phyloP scores from a whole-genome alignment of 2,113 vertebrate genomes.

The Mola mola region DNA sequence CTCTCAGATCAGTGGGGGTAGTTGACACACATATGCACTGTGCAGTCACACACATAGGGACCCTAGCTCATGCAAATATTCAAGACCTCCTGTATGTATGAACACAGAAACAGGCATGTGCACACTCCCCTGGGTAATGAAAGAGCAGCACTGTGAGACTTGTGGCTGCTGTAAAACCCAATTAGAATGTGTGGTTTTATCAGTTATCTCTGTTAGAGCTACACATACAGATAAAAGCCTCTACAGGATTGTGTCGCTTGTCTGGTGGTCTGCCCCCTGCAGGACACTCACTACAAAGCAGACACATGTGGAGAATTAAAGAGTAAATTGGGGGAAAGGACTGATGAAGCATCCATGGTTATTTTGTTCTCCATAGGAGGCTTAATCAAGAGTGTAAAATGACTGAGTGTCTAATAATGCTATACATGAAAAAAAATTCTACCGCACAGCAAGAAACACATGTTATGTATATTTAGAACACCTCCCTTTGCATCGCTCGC shows the following conservation, averaged over 20 bases:
- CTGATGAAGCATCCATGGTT: slow-evolving; percentile 20
- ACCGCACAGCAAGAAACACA: slow-evolving; percentile 14
- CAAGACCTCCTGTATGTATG: slow-evolving; percentile 38
- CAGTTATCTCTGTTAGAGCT: slow-evolving; percentile 53
- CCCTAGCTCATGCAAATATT: slow-evolving; percentile 3
- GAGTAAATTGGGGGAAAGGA: slow-evolving; percentile 10
- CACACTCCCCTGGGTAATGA: slow-evolving; percentile 76
- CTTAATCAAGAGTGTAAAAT: slow-evolving; percentile 34
- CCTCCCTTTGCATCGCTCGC: slow-evolving; percentile 7
- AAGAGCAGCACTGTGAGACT: slow-evolving; percentile 67
- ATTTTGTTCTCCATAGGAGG: slow-evolving; percentile 41
- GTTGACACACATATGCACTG: slow-evolving; percentile 43
- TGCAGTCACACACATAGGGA: slow-evolving; percentile 21
- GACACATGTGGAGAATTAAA: slow-evolving; percentile 5
- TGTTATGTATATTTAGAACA: not conserved
- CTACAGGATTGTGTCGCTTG: slow-evolving; percentile 22
- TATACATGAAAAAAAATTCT: slow-evolving; percentile 21
- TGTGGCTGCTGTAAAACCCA: slow-evolving; percentile 77
- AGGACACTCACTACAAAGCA: slow-evolving; percentile 50
- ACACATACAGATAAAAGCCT: slow-evolving; percentile 60
- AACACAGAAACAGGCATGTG: slow-evolving; percentile 63
- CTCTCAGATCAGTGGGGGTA: slow-evolving; percentile 36
- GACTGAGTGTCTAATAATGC: not conserved
- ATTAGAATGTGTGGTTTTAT: slow-evolving; percentile 76
- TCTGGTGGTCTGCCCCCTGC: slow-evolving; percentile 63